Percentiles rank a stretch among this genome's conserved stretches.
phyloP scores from a whole-genome alignment of 2,888 invertebrate species.

The Acanthococcus lagerstroemiae region DNA sequence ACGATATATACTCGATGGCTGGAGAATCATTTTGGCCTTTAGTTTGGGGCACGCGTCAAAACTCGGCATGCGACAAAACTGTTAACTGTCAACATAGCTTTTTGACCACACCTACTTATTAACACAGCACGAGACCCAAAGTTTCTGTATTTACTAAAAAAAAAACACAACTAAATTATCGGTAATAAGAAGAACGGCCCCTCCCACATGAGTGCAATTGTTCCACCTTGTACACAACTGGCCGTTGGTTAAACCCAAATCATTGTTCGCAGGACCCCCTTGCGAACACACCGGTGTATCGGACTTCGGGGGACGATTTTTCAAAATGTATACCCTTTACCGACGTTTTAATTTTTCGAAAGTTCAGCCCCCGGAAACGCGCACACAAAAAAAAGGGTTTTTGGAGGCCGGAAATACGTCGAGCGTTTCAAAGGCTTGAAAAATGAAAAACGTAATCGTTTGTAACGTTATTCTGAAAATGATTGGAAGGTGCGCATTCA shows the following conservation, averaged over 20 bases:
- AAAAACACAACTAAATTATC: background rate
- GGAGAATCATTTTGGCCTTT: too few species aligned
- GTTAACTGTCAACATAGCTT: conserved; percentile 27
- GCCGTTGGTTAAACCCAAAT: background rate
- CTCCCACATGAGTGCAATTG: conserved; percentile 19
- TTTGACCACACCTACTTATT: conserved; percentile 25
- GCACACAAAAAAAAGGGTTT: background rate
- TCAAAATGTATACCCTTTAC: background rate
- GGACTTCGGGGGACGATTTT: background rate
- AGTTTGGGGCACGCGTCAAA: background rate
- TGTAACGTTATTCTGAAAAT: background rate
- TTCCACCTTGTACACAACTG: conserved; percentile 12
- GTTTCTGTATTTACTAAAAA: background rate
- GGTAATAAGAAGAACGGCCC: conserved; percentile 11
- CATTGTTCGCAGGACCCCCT: background rate
- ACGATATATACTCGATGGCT: too few species aligned
- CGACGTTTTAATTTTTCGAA: background rate
- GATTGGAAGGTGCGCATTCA: background rate
- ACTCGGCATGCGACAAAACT: conserved; percentile 25
- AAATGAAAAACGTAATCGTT: background rate
- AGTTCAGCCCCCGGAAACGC: conserved; percentile 6
- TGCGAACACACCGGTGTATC: background rate
- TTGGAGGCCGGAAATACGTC: conserved; percentile 13
- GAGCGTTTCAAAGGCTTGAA: conserved; percentile 20
- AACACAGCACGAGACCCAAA: conserved; percentile 22